A percentile compares a stretch with the other conserved stretches of the same genome.
phyloP scores from a whole-genome alignment of 2,888 invertebrate genomes.

The Catocala sponsa region DNA sequence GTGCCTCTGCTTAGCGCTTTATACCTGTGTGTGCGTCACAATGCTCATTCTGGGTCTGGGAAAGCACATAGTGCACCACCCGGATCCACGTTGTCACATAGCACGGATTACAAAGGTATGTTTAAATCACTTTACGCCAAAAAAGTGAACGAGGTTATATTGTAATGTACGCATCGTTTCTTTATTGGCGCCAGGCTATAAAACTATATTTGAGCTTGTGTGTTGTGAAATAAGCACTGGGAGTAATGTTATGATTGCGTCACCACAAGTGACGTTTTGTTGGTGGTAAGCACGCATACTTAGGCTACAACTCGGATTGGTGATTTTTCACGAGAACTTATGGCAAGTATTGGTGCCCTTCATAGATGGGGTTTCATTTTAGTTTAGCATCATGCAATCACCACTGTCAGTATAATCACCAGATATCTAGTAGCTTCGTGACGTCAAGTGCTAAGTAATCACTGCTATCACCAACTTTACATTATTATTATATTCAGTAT shows the following conservation, averaged over 20 bases:
- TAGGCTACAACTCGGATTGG: no score
- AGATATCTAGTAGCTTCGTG: conserved; percentile 37
- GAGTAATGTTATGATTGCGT: no score
- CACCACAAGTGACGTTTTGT: no score
- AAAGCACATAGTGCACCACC: conserved; percentile 54
- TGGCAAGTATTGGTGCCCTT: background rate
- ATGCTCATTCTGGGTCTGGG: conserved; percentile 56
- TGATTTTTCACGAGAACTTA: background rate
- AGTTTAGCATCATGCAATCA: conserved; percentile 2
- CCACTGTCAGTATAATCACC: conserved; percentile 16
- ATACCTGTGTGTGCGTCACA: conserved; percentile 81
- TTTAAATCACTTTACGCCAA: no score
- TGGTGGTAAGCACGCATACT: no score
- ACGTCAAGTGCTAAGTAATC: conserved; percentile 29
- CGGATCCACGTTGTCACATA: conserved; percentile 58
- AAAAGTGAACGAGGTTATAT: no score
- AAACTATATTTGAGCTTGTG: no score
- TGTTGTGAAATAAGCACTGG: no score
- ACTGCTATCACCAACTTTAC: conserved; percentile 32
- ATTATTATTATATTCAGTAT: conserved; percentile 15
- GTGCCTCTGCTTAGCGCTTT: conserved; percentile 80
- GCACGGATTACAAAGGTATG: conserved; percentile 68
- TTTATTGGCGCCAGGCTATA: background rate
- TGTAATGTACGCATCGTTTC: background rate
- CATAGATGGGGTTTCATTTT: background rate